These are phyloP conservation scores for Dryocosmus kuriphilus DNA, from an alignment of 2,888 invertebrate species.

Conservation along the genomic window DNA sequence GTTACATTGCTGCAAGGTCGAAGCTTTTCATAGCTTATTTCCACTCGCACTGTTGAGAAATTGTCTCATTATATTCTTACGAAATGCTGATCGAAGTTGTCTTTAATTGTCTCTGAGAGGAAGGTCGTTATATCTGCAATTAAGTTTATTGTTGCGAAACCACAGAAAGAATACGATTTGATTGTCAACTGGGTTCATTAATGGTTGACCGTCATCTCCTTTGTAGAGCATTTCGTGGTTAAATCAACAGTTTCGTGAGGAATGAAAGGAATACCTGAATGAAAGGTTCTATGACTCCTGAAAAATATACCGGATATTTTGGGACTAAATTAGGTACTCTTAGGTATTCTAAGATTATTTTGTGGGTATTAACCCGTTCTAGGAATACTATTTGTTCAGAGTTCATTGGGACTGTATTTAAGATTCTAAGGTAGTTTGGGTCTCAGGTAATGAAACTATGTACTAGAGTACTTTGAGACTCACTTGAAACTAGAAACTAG, in stretches of 20 bases:
- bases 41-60: not conserved
- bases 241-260: not conserved
- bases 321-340: too few relatives aligned
- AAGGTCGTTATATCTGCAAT: constrained; percentile 25
- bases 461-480: too few relatives aligned
- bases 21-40: constrained; percentile 21
- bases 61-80: not conserved
- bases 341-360: too few relatives aligned
- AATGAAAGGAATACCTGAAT: too few relatives aligned
- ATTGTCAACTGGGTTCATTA: constrained; percentile 24
- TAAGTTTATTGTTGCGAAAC: constrained; percentile 32
- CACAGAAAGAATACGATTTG: constrained; percentile 20
- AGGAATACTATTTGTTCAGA: too few relatives aligned
- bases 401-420: too few relatives aligned
- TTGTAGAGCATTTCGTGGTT: not conserved
- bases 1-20: constrained; percentile 32
- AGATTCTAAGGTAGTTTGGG: too few relatives aligned
- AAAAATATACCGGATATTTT: too few relatives aligned
- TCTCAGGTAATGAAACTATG: too few relatives aligned
- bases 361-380: too few relatives aligned
- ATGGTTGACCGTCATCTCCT: constrained; percentile 8
- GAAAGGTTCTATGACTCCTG: too few relatives aligned
- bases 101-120: constrained; percentile 10
- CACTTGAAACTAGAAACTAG: too few relatives aligned
- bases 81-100: not conserved